phyloP scores from a whole-genome alignment of 1,140 invertebrate species.

The Limonius californicus region DNA sequence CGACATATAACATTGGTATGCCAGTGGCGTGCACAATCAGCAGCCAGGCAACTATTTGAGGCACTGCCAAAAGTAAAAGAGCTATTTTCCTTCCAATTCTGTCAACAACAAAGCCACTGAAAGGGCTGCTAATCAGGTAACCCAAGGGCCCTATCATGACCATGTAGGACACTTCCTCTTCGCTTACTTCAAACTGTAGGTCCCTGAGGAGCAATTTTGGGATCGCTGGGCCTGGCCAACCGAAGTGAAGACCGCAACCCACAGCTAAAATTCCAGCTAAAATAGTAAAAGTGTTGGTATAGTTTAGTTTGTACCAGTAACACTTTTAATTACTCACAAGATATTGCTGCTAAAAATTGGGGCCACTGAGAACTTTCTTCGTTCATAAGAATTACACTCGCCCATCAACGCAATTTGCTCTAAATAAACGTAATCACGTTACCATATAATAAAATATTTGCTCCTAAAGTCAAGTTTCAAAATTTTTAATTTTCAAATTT shows the following conservation, averaged over 20 bases:
- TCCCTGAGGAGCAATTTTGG: slow-evolving; percentile 13
- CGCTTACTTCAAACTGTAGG: slow-evolving; percentile 25
- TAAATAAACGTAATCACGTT: no score
- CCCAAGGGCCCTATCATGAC: slow-evolving; percentile 57
- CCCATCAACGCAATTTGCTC: no score
- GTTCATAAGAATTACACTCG: no score
- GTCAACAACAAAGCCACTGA: slow-evolving; percentile 45
- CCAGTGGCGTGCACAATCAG: slow-evolving; percentile 53
- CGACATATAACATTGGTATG: slow-evolving; percentile 50
- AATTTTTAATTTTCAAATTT: no score
- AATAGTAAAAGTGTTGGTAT: background rate
- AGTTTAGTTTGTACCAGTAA: no score
- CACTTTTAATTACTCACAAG: no score
- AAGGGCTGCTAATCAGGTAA: slow-evolving; percentile 44
- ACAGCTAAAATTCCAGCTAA: background rate
- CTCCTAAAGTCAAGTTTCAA: no score
- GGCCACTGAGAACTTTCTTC: no score
- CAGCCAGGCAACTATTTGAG: slow-evolving; percentile 57
- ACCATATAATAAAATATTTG: no score
- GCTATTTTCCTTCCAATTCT: slow-evolving; percentile 62
- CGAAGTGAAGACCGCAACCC: slow-evolving; percentile 3
- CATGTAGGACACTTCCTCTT: slow-evolving; percentile 39
- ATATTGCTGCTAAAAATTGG: no score
- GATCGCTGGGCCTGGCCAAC: slow-evolving; percentile 17
- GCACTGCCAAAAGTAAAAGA: slow-evolving; percentile 55